Evolutionary conservation across 2,113 vertebrate genomes (phyloP), one percentile per base, ranked within the genome.

Genomic region (Lanius collurio): DNA sequence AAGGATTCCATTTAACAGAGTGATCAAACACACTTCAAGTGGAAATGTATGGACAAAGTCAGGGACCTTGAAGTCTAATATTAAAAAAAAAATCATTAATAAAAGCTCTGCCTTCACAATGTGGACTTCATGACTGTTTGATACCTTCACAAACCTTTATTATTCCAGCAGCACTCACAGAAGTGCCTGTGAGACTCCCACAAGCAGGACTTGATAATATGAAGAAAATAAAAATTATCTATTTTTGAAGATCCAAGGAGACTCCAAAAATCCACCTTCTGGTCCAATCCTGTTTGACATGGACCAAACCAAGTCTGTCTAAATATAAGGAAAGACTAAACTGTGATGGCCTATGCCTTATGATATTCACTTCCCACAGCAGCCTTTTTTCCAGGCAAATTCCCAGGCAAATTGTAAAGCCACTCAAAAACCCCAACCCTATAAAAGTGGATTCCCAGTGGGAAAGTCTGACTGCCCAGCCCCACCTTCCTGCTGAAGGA

Each of bases 1-100:
- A 98, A 96, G 97, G 98, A 98, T 98, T 94, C 97, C 79, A 98
- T 98, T 98, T 98, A 97, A 97, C 82, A 90, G 31, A 96, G 94
- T 18, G 88, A 97, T 98, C 97, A 97, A 97, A 96, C 93, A 77
- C 59, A 70, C 91, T 94, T 20, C 31, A 24, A 97, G 78, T 96
- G 87, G 95, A 96, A 97, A 96, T 83, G 90, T 88, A 97, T 50
- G 80, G 83, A 87, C 92, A 95, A 88, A 97, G 70, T 83, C 92
- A 94, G 73, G 64, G 90, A 86, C 94, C 97, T 93, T 94, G 84
- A 94, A 91, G 90, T 81, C 92, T 83, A 76, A 23, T 20, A 87
- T 33, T 30, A 30, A 62, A 14, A 94, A 94, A 42, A 89, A 62
- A 71, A 35, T 10, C 28, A 78, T 39, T 59, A 83, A 68, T 49